Evolutionary conservation across 2,113 vertebrate species (phyloP).

Genomic region (Zootoca vivipara): DNA sequence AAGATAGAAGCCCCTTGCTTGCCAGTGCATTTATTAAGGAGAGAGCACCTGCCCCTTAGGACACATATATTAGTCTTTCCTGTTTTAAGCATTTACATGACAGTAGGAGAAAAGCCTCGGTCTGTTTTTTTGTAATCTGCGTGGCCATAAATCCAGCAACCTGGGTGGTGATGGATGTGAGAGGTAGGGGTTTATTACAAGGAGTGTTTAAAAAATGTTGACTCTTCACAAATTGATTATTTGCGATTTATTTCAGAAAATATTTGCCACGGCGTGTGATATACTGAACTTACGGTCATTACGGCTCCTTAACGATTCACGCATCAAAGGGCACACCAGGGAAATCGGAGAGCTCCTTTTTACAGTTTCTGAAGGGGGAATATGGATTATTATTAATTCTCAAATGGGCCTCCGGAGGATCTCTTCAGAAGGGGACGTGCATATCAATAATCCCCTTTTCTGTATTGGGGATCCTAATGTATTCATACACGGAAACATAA

Average conservation of each 20-base stretch:
- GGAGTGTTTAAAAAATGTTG: conserved; percentile 36
- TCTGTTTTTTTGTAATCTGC: conserved; percentile 23
- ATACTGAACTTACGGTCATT: conserved; percentile 38
- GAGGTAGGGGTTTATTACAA: conserved; percentile 44
- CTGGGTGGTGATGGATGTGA: conserved; percentile 43
- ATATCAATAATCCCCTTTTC: conserved; percentile 64
- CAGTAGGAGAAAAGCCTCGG: conserved; percentile 10
- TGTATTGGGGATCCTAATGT: conserved; percentile 39
- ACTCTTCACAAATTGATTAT: conserved; percentile 54
- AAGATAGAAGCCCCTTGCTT: too few relatives aligned
- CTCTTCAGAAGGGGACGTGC: conserved; percentile 62
- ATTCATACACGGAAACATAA: conserved; percentile 58
- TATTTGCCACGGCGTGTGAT: conserved; percentile 45
- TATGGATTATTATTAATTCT: conserved; percentile 74
- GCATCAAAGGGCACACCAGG: conserved; percentile 43
- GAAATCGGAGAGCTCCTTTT: conserved; percentile 51
- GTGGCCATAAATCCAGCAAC: conserved; percentile 29
- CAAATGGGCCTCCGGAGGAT: conserved; percentile 68
- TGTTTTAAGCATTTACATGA: conserved; percentile 33
- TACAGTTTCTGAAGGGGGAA: conserved; percentile 63
- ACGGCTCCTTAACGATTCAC: conserved; percentile 55
- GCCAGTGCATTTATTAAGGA: too few relatives aligned
- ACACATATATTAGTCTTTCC: neutral
- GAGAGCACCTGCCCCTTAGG: neutral
- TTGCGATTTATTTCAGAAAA: conserved; percentile 69